Evolutionary conservation across 2,113 vertebrate genomes (phyloP).

Genomic region (Casuarius casuarius): DNA sequence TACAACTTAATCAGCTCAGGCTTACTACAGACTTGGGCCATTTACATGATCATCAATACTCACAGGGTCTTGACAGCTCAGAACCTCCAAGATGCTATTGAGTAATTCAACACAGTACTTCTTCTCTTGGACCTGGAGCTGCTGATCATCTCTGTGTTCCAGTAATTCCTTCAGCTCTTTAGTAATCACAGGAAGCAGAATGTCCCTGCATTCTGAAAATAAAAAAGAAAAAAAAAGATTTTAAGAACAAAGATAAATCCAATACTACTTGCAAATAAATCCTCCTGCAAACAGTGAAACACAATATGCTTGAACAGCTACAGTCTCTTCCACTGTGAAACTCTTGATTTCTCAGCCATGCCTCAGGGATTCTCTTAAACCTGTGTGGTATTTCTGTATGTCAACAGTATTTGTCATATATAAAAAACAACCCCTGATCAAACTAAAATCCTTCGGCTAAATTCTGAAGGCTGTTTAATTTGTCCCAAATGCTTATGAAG

Average conservation of each 20-base stretch:
- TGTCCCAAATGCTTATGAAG: background rate
- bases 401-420: background rate
- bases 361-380: background rate
- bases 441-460: background rate
- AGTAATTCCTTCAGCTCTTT: conserved; percentile 88
- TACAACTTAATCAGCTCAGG: conserved; percentile 52
- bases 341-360: background rate
- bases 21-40: background rate
- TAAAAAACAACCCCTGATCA: background rate
- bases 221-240: conserved; percentile 31
- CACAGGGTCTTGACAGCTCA: conserved; percentile 89
- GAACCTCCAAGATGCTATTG: conserved; percentile 93
- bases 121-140: conserved; percentile 74
- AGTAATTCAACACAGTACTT: conserved; percentile 90
- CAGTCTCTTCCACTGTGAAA: accelerated
- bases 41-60: conserved; percentile 68
- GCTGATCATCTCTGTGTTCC: conserved; percentile 82
- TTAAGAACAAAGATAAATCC: background rate
- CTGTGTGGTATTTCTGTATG: background rate
- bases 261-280: background rate
- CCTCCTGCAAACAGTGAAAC: background rate
- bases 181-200: conserved; percentile 94
- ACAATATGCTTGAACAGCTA: background rate
- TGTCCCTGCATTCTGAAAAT: conserved; percentile 91
- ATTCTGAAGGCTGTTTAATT: background rate